Conservation (phyloP, 2,113 vertebrate species). For the Paradoxurus hermaphroditus region DNA sequence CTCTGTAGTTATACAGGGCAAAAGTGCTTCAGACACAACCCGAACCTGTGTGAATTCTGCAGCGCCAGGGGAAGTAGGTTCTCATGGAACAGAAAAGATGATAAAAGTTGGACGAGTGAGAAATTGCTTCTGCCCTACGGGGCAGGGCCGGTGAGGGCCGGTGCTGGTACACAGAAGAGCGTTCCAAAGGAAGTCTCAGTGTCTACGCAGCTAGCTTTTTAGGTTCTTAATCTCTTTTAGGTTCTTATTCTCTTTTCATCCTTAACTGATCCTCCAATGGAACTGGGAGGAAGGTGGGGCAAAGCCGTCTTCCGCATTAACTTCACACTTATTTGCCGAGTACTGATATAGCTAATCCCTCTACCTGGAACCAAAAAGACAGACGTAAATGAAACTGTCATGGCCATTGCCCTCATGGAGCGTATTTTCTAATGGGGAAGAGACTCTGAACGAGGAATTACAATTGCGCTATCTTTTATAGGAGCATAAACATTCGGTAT, state of each 20-base stretch:
- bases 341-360: neutral
- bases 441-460: neutral
- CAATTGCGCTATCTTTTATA: neutral
- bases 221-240: neutral
- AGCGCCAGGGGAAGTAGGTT: neutral
- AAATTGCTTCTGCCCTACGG: neutral
- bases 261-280: neutral
- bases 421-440: neutral
- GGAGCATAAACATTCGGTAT: neutral
- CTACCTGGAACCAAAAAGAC: neutral
- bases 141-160: no score
- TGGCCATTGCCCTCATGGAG: neutral
- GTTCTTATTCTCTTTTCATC: neutral
- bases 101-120: neutral
- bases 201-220: neutral
- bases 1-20: no score
- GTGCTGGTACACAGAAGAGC: rapidly evolving
- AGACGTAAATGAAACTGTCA: neutral
- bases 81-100: no score
- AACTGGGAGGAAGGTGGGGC: neutral
- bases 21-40: neutral
- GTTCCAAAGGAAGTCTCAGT: neutral
- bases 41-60: neutral
- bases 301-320: neutral
- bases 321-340: neutral